Evolutionary conservation across 2,113 vertebrate genomes (phyloP).

Genomic region (Rhabdomys dilectus): DNA sequence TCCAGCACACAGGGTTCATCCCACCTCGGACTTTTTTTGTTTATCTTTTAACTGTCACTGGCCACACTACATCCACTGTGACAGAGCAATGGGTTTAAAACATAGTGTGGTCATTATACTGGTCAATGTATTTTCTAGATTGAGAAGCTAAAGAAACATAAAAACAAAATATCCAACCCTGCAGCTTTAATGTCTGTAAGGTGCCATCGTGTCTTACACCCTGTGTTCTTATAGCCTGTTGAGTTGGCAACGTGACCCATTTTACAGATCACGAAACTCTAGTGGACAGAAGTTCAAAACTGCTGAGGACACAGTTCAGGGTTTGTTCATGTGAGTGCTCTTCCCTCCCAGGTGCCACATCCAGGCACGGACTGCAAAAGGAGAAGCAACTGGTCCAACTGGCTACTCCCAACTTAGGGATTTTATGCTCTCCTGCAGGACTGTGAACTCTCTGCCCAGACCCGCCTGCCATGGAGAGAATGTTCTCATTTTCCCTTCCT

Average conservation of each 20-base stretch:
- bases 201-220: not conserved
- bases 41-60: not conserved
- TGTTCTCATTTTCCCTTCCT: not conserved
- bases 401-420: not conserved
- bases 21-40: not conserved
- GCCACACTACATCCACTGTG: not conserved
- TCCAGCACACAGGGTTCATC: not conserved
- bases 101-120: not conserved
- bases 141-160: conserved; percentile 50
- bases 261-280: conserved; percentile 12
- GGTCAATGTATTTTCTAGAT: not conserved
- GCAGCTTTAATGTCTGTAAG: conserved; percentile 17
- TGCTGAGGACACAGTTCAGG: not conserved
- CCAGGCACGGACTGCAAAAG: not conserved
- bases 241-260: not conserved
- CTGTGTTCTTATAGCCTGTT: not conserved
- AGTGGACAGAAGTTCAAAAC: not conserved
- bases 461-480: not conserved
- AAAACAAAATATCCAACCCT: conserved; percentile 13
- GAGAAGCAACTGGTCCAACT: not conserved
- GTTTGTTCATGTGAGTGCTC: not conserved
- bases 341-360: not conserved
- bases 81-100: not conserved
- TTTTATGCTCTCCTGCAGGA: not conserved
- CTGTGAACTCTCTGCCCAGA: not conserved